Conservation (phyloP, 1,140 invertebrate genomes). For the Penaeus indicus region DNA sequence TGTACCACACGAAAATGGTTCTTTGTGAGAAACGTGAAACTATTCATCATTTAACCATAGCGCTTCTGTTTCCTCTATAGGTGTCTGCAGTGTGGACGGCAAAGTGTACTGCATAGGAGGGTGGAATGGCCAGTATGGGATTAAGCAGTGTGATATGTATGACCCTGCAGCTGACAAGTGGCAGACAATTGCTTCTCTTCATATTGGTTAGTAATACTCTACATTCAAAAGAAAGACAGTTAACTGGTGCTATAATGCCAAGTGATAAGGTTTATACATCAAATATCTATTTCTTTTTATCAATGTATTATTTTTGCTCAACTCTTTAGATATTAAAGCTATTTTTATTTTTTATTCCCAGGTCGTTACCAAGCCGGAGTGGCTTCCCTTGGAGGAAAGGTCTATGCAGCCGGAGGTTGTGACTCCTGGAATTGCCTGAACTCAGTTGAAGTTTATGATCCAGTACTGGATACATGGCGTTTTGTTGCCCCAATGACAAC, state of each 20-base stretch:
- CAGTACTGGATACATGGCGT: constrained; percentile 71
- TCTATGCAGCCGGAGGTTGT: constrained; percentile 75
- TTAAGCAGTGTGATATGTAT: constrained; percentile 83
- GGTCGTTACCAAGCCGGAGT: constrained; percentile 83
- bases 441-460: constrained; percentile 74
- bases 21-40: background rate
- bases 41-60: too few relatives aligned
- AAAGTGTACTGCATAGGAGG: constrained; percentile 85
- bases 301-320: background rate
- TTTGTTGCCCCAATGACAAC: constrained; percentile 76
- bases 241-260: too few relatives aligned
- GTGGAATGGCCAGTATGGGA: constrained; percentile 82
- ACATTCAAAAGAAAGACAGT: too few relatives aligned
- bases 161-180: constrained; percentile 77
- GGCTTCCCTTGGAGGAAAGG: constrained; percentile 70
- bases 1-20: background rate
- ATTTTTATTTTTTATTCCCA: constrained; percentile 66
- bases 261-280: background rate
- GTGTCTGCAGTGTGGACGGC: constrained; percentile 80
- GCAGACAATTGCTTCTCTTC: constrained; percentile 78
- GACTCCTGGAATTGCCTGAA: constrained; percentile 75
- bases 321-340: constrained; percentile 33
- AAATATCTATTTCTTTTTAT: background rate
- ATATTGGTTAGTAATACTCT: constrained; percentile 73
- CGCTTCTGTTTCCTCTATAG: constrained; percentile 69